Evolutionary conservation across 1,140 invertebrate species (phyloP).

Genomic region (Drosophila leontia): DNA sequence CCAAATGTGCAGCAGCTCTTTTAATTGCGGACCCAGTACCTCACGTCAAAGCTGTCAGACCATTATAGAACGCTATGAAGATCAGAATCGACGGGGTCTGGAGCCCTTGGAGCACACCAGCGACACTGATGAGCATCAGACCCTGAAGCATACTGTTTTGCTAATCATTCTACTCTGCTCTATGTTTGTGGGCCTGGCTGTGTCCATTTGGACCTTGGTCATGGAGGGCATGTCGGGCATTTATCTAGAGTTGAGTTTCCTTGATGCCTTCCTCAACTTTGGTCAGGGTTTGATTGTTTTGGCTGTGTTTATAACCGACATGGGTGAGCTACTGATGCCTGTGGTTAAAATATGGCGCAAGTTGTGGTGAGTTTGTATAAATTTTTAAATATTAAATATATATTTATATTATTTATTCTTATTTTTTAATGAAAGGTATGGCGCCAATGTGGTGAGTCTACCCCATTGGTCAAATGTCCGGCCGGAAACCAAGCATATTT

Average conservation of each 20-base stretch:
- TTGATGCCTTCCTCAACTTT: constrained; percentile 95
- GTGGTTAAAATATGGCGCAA: constrained; percentile 87
- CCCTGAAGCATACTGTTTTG: constrained; percentile 93
- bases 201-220: constrained; percentile 94
- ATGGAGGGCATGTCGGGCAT: constrained; percentile 94
- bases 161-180: constrained; percentile 92
- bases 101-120: constrained; percentile 86
- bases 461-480: constrained; percentile 91
- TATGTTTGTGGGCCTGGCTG: constrained; percentile 95
- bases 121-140: constrained; percentile 88
- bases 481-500: constrained; percentile 92
- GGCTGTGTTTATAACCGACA: constrained; percentile 94
- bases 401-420: no score
- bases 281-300: constrained; percentile 95
- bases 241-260: constrained; percentile 95
- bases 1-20: constrained; percentile 85
- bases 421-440: constrained; percentile 86
- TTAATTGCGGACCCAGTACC: constrained; percentile 85
- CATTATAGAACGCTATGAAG: constrained; percentile 86
- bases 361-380: constrained; percentile 85
- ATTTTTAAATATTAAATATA: no score
- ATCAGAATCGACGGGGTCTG: constrained; percentile 85
- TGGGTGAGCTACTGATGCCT: constrained; percentile 89
- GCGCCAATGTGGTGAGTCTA: constrained; percentile 89
- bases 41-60: constrained; percentile 86